These are phyloP conservation scores for Sweltsa coloradensis DNA, from an alignment of 1,140 invertebrate species.

Conservation along the genomic window DNA sequence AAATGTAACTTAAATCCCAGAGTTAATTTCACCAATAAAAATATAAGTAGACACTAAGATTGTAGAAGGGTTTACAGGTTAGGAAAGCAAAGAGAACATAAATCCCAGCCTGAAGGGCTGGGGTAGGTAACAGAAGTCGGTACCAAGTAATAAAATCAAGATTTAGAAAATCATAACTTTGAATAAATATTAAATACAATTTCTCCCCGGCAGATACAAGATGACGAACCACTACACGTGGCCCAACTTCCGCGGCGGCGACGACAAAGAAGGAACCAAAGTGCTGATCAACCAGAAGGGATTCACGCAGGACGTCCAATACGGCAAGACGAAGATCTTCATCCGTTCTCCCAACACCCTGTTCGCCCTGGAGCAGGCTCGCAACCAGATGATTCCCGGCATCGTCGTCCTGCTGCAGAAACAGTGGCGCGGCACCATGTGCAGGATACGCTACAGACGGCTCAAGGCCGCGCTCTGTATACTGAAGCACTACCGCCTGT, in stretches of 20 bases:
- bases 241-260: constrained; percentile 77
- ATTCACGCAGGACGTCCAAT: constrained; percentile 75
- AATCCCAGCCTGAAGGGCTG: no score
- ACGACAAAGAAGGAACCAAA: constrained; percentile 67
- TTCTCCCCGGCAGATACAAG: constrained; percentile 65
- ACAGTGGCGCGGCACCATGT: constrained; percentile 76
- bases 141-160: no score
- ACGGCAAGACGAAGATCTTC: constrained; percentile 90
- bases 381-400: constrained; percentile 70
- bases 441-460: constrained; percentile 63
- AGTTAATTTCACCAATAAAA: no score
- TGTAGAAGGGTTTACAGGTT: no score
- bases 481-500: constrained; percentile 68
- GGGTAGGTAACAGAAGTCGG: no score
- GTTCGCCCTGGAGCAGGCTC: constrained; percentile 67
- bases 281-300: constrained; percentile 70
- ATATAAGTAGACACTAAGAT: no score
- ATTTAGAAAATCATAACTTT: no score
- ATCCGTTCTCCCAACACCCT: constrained; percentile 82
- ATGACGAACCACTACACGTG: constrained; percentile 90
- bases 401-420: constrained; percentile 91
- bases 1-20: no score
- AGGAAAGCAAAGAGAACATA: no score
- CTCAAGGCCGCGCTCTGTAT: constrained; percentile 77
- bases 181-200: constrained; percentile 5